A percentile compares a stretch with the other conserved stretches of the same genome.
Evolutionary conservation across 2,797 vertebrate species (phyloP).

Genomic region (Loris lydekkerianus): DNA sequence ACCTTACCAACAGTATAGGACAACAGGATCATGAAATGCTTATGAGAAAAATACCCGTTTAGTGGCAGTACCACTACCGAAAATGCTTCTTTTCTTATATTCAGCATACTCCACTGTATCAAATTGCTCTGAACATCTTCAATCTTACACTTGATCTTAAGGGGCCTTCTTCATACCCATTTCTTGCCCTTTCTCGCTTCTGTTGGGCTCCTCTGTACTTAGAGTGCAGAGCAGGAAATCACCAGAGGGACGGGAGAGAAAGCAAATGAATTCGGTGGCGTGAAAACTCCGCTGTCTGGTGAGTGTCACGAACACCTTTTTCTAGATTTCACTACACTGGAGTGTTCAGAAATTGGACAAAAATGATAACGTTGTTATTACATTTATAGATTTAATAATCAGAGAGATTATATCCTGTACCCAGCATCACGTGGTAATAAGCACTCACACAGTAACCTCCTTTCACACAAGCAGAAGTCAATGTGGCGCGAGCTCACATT

Average conservation of each 20-base stretch:
- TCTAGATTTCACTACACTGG: background rate
- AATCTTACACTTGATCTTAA: background rate
- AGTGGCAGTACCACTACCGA: background rate
- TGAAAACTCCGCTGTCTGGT: background rate
- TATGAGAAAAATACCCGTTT: background rate
- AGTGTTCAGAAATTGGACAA: background rate
- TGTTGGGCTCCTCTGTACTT: background rate
- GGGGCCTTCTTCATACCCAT: background rate
- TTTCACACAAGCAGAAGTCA: background rate
- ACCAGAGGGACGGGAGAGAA: accelerated
- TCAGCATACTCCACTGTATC: background rate
- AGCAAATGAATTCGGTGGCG: background rate
- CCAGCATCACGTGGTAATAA: background rate
- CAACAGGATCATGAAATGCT: background rate
- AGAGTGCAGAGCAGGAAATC: slow-evolving; percentile 48
- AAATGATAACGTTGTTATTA: background rate
- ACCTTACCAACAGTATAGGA: background rate
- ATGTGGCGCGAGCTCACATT: accelerated
- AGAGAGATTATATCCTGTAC: background rate
- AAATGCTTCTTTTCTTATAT: background rate
- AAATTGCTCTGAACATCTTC: slow-evolving; percentile 2
- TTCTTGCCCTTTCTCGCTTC: slow-evolving; percentile 6
- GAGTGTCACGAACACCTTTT: background rate
- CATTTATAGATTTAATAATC: background rate
- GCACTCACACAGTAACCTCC: background rate